These are phyloP conservation scores for Chondrosia reniformis DNA, from an alignment of 37 sponge, comb jelly and placozoan species.

Conservation along the genomic window DNA sequence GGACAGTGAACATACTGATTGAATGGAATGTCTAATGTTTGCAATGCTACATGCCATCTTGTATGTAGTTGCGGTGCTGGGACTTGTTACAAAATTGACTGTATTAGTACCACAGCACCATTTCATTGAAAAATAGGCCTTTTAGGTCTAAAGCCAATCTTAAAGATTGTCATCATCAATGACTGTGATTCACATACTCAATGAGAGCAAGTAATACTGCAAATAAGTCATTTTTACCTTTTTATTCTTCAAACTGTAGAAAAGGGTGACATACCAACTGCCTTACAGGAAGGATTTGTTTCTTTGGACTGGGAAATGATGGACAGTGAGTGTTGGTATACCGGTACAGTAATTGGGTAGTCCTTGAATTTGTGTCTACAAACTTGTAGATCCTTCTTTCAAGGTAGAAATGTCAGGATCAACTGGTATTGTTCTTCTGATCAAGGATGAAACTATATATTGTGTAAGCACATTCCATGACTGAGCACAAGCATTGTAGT, in stretches of 20 bases:
- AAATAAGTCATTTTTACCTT: no score
- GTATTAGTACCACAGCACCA: no score
- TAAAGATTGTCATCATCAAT: no score
- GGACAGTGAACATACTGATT: no score
- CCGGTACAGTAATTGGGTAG: background rate
- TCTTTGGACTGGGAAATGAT: conserved; percentile 40
- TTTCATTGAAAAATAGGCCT: no score
- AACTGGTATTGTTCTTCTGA: conserved; percentile 65
- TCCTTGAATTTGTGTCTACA: background rate
- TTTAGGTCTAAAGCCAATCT: no score
- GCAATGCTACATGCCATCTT: no score
- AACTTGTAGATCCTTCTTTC: background rate
- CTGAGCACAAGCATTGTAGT: background rate
- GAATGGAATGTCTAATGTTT: no score
- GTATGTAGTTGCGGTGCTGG: no score
- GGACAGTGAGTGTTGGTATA: conserved; percentile 15
- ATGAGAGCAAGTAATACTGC: no score
- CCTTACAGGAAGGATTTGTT: conserved; percentile 46
- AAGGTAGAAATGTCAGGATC: conserved; percentile 68
- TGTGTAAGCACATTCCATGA: conserved; percentile 48
- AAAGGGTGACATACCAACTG: background rate
- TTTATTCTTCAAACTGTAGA: background rate
- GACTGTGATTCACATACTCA: no score
- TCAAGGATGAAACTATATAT: conserved; percentile 66
- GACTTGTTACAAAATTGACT: no score